phyloP scores from a whole-genome alignment of 1,140 invertebrate species.

The Ceratosolen fusciceps region DNA sequence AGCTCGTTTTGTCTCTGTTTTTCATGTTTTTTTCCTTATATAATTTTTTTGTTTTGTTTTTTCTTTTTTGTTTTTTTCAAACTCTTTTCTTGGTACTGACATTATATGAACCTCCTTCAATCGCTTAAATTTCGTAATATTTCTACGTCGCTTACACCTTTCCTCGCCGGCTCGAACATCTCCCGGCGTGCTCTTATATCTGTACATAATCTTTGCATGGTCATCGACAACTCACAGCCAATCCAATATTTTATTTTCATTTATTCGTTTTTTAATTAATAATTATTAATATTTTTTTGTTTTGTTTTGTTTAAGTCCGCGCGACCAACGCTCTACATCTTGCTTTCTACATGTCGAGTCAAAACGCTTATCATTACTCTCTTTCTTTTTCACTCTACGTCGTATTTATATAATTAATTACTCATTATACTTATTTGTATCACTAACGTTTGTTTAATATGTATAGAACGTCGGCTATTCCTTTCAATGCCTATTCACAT shows the following conservation, averaged over 20 bases:
- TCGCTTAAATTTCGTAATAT: slow-evolving; percentile 25
- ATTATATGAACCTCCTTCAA: slow-evolving; percentile 44
- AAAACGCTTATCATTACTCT: slow-evolving; percentile 37
- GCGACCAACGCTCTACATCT: slow-evolving; percentile 36
- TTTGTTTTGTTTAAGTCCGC: slow-evolving; percentile 52
- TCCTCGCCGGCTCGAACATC: slow-evolving; percentile 2
- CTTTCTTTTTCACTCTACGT: slow-evolving; percentile 53
- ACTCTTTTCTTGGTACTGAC: slow-evolving; percentile 45
- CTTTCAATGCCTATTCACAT: slow-evolving; percentile 5
- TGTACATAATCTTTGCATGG: slow-evolving; percentile 44
- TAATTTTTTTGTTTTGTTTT: slow-evolving; percentile 49
- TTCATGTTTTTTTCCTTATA: slow-evolving; percentile 49
- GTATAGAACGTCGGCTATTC: slow-evolving; percentile 34
- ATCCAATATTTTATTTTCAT: slow-evolving; percentile 52
- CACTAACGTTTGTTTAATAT: slow-evolving; percentile 49
- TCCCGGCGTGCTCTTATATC: slow-evolving; percentile 26
- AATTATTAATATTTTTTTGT: slow-evolving; percentile 24
- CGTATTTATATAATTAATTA: slow-evolving; percentile 47
- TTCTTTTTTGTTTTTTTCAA: slow-evolving; percentile 47
- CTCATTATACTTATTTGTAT: slow-evolving; percentile 45
- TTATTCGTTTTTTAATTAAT: slow-evolving; percentile 2
- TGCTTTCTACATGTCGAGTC: background rate
- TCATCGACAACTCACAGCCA: slow-evolving; percentile 63
- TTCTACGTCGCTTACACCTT: background rate
- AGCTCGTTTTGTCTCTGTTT: slow-evolving; percentile 42